phyloP scores from a whole-genome alignment of 2,888 invertebrate genomes.

The Acleris emargana region DNA sequence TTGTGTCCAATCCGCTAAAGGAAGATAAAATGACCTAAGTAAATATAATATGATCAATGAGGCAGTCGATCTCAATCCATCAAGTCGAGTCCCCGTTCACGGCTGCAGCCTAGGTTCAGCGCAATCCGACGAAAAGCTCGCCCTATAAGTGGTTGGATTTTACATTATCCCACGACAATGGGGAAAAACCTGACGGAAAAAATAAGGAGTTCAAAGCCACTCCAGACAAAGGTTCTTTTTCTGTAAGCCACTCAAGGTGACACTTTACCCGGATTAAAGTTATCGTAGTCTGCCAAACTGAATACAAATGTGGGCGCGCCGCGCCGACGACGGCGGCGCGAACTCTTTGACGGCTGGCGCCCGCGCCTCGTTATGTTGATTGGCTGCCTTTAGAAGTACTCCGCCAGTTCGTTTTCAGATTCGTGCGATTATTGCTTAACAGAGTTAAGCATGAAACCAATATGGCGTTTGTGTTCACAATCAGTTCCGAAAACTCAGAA shows the following conservation, averaged over 20 bases:
- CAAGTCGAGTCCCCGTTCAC: conserved; percentile 57
- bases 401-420: conserved; percentile 4
- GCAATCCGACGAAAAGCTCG: conserved; percentile 61
- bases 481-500: too few relatives aligned
- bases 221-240: conserved; percentile 78
- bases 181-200: conserved; percentile 72
- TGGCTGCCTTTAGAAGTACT: conserved; percentile 45
- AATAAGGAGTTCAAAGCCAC: conserved; percentile 73
- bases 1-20: conserved; percentile 54
- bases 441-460: neutral
- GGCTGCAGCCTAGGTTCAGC: conserved; percentile 61
- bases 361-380: conserved; percentile 36
- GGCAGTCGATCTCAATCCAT: conserved; percentile 77
- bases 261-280: conserved; percentile 82
- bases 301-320: conserved; percentile 75
- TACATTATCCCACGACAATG: conserved; percentile 71
- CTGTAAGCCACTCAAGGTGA: conserved; percentile 81
- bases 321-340: conserved; percentile 44
- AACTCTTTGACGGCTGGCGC: conserved; percentile 37
- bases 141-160: conserved; percentile 67
- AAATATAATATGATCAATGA: conserved; percentile 75
- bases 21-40: conserved; percentile 69
- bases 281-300: conserved; percentile 81
- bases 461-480: too few relatives aligned
- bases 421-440: neutral